Evolutionary conservation across 2,797 vertebrate species (phyloP), one percentile per base, ranked within the genome.

Genomic region (Mustela erminea): DNA sequence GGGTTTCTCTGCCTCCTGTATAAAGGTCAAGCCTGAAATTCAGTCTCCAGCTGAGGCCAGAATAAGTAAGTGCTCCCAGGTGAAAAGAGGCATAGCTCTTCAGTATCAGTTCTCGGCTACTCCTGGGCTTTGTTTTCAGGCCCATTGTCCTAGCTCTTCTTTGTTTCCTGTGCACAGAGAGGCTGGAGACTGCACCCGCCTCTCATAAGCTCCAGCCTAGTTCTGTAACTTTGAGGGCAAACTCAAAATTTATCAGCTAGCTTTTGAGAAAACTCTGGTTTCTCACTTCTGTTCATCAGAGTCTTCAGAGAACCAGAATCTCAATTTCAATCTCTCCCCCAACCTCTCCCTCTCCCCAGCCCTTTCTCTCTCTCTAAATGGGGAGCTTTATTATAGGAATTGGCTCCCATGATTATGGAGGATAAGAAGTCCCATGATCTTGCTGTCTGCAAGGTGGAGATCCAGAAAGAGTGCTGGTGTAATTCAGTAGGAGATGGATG

Each of bases 141-240:
- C 29, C n/a, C 60, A 60, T 38, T 86, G 21, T 94, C 83, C 74
- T 70, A 25, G 56, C 21, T 43, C 7, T 52, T 84, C 41, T 81
- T 74, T 80, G 15, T 84, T 68, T 84, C 66, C 54, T 72, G 86
- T 46, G 72, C 8, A 74, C 4, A 3, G 17, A 1, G 49, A 66
- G 74, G 66, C n/a, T 54, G 38, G 72, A 89, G 75, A 84, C 46
- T 52, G 64, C 54, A 56, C 38, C 38, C 60, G 27, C 49, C 56
- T 94, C 78, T 91, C 49, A 90, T 68, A 95, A 84, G 21, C 25
- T 62, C 82, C 20, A 64, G 56, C n/a, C 60, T 88, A 56, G 11
- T n/a, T 84, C 23, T 90, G 81, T 56, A 62, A 68, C 75, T 89
- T 88, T 68, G 91, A 23, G 29, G 17, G 20, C 2, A 85, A 93